Conservation (phyloP, 2,888 invertebrate genomes). For the Spisula subtruncata region DNA sequence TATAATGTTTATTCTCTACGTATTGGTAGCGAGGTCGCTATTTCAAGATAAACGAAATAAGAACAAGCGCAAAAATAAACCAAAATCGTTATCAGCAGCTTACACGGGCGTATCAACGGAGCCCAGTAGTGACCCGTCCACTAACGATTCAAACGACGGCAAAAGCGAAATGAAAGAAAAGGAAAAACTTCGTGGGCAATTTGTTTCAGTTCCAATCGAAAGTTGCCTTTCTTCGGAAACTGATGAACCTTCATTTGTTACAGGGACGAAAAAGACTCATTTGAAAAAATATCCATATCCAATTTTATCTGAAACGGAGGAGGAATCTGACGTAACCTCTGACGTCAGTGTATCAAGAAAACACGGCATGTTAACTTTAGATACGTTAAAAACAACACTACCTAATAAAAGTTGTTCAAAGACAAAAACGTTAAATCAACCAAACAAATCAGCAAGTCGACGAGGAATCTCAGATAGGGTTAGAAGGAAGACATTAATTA, state of each 20-base stretch:
- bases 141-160: background rate
- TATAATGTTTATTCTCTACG: conserved; percentile 48
- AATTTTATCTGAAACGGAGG: background rate
- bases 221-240: background rate
- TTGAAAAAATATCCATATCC: background rate
- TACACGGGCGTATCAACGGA: background rate
- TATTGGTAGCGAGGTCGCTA: conserved; percentile 34
- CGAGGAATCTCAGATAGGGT: conserved; percentile 17
- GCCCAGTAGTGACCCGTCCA: background rate
- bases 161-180: background rate
- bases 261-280: background rate
- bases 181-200: background rate
- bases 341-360: background rate
- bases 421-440: background rate
- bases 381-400: background rate
- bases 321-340: background rate
- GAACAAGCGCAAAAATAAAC: background rate
- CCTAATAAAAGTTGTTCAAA: background rate
- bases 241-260: background rate
- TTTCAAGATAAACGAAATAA: conserved; percentile 9
- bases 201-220: background rate
- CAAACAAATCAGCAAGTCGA: background rate
- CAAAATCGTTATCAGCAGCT: background rate
- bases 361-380: background rate
- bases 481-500: conserved; percentile 59